Conservation (phyloP, 2,113 vertebrate genomes). For the Pelecanoides urinatrix region DNA sequence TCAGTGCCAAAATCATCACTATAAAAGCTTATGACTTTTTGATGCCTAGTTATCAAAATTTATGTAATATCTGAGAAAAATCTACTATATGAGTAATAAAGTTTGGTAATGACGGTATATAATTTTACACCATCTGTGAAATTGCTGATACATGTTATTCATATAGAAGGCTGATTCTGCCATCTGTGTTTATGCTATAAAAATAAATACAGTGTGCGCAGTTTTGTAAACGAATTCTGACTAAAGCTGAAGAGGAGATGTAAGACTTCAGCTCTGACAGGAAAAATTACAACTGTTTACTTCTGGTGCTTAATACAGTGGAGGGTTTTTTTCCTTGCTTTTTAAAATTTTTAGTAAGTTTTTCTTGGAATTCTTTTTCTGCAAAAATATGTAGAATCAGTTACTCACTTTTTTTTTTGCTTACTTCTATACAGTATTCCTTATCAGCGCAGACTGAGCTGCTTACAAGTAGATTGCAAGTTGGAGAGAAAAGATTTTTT, state of each 20-base stretch:
- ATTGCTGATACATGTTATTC: slow-evolving; percentile 38
- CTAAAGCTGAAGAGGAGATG: slow-evolving; percentile 20
- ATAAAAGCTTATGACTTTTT: slow-evolving; percentile 16
- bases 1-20: slow-evolving; percentile 8
- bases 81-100: slow-evolving; percentile 11
- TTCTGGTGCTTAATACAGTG: background rate
- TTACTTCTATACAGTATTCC: background rate
- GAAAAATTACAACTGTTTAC: slow-evolving; percentile 46
- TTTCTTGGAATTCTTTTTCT: background rate
- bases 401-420: background rate
- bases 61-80: slow-evolving; percentile 52
- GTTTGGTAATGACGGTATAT: background rate
- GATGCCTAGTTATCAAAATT: slow-evolving; percentile 46
- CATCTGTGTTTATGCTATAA: slow-evolving; percentile 60
- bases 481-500: background rate
- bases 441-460: background rate
- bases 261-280: slow-evolving; percentile 33
- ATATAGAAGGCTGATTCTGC: slow-evolving; percentile 41
- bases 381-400: background rate
- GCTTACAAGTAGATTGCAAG: background rate
- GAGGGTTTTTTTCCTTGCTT: background rate
- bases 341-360: background rate
- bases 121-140: slow-evolving; percentile 49
- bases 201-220: slow-evolving; percentile 28
- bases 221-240: slow-evolving; percentile 46